Base-by-base conservation (phyloP, 2,113 vertebrate species). In the Thomomys bottae region DNA sequence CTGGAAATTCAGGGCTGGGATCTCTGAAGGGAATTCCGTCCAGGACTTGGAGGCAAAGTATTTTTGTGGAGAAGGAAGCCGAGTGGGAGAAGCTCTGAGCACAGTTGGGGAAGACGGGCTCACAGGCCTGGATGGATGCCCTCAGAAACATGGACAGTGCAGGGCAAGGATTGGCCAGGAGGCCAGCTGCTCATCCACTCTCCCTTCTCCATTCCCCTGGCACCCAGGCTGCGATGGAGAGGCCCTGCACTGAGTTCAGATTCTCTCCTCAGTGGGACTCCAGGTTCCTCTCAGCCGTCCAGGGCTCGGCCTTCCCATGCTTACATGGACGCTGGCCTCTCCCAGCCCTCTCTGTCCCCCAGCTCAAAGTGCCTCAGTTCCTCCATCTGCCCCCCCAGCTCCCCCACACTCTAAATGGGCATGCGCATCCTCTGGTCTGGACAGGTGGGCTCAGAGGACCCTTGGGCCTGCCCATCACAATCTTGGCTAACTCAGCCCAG, bases 361-460 rank as follows among this genome's bases (percentile, higher is more conserved):
- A 93, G 90, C 84, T 95, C 96, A 63, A 96, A 97, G 96, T 97
- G 96, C 96, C 96, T 97, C 94, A 84, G 81, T 92, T 79, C 89
- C 88, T 95, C 86, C 94, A 81, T 82, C 95, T 92, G 76, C 86
- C 71, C 21, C 59, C 23, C 34, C 38, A 21, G 8, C 8, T 8
- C 28, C 57, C 83, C 30, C 23, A 77, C 78, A 83, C 77, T 94
- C 83, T 45, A 61, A 42, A 84, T 20, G 23, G 72, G 26, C 38
- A 34, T 38, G 34, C 40, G 68, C 26, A 23, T 57, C 70, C 84
- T 59, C 93, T 78, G 92, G 68, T 79, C 34, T 79, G 30, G 72
- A 67, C 36, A 88, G 61, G 77, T 38, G 28, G 86, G 66, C 12
- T 77, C 32, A 21, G 14, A 26, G 59, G 66, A 15, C 30, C 54